These are phyloP conservation scores for Cryptus armator DNA, from an alignment of 2,888 invertebrate genomes.

Conservation along the genomic window DNA sequence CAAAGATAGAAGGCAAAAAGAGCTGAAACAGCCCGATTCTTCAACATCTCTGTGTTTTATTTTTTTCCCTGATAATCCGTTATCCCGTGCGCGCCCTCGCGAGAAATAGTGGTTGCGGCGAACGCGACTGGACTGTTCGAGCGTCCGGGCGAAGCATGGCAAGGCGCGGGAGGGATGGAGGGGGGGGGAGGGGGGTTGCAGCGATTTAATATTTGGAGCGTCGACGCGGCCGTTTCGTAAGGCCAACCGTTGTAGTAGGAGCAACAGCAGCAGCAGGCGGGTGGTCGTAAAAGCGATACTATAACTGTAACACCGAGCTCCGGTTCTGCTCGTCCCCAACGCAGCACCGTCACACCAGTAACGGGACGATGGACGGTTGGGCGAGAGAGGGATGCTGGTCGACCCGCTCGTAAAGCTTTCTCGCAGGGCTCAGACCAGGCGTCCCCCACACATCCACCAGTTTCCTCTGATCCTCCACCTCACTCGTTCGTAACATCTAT, in stretches of 20 bases:
- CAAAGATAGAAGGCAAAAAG: background rate
- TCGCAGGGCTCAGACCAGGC: conserved; percentile 28
- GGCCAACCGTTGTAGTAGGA: conserved; percentile 19
- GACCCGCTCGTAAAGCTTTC: conserved; percentile 53
- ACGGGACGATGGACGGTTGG: conserved; percentile 26
- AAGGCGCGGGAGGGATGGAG: background rate
- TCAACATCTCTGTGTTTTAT: background rate
- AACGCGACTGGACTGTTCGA: conserved; percentile 27
- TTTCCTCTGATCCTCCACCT: conserved; percentile 19
- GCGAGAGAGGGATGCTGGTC: conserved; percentile 33
- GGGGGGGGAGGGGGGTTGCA: conserved; percentile 6
- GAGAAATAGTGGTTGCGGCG: conserved; percentile 5
- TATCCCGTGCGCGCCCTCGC: background rate
- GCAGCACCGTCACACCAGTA: conserved; percentile 19
- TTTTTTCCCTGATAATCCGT: background rate
- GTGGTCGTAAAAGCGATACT: conserved; percentile 74
- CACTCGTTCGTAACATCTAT: conserved; percentile 13
- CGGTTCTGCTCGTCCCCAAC: conserved; percentile 18
- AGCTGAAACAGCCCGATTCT: background rate
- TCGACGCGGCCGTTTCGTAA: conserved; percentile 45
- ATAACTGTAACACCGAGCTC: conserved; percentile 69
- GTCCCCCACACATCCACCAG: background rate
- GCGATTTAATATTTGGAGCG: conserved; percentile 54
- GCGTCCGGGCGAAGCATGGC: background rate
- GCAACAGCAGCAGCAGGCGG: conserved; percentile 64